Conservation (phyloP, 2,888 invertebrate genomes). For the Cynaeus angustus region DNA sequence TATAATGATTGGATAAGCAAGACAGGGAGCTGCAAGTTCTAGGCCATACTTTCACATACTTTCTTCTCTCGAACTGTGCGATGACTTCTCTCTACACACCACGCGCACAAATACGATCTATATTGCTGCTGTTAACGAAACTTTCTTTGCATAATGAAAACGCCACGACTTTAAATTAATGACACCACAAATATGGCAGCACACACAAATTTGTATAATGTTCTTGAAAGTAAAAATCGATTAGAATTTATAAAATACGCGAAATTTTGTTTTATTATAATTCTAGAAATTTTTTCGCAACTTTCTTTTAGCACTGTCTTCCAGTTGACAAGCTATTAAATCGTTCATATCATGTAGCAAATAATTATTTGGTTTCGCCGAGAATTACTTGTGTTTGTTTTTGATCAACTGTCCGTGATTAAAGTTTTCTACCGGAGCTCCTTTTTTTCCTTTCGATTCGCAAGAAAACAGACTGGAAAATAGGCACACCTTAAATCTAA, state of each 20-base stretch:
- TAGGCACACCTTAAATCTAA: constrained; percentile 38
- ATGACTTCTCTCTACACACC: constrained; percentile 46
- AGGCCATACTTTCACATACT: constrained; percentile 71
- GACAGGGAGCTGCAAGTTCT: constrained; percentile 69
- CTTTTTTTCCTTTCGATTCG: constrained; percentile 18
- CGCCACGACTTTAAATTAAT: constrained; percentile 38
- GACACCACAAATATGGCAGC: constrained; percentile 14
- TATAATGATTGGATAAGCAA: constrained; percentile 65
- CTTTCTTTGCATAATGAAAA: constrained; percentile 56
- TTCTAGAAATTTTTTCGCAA: constrained; percentile 28
- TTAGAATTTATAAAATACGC: constrained; percentile 26
- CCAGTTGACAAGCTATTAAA: constrained; percentile 45
- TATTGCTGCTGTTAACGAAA: constrained; percentile 51
- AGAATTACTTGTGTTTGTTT: constrained; percentile 46
- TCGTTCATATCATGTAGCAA: constrained; percentile 40
- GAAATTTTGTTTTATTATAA: constrained; percentile 22
- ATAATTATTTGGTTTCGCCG: constrained; percentile 45
- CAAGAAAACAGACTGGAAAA: constrained; percentile 28
- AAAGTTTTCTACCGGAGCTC: constrained; percentile 18
- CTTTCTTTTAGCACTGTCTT: constrained; percentile 41
- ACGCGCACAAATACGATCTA: constrained; percentile 51
- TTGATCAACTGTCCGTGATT: constrained; percentile 41
- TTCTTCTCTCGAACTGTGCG: constrained; percentile 62
- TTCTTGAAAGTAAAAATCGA: constrained; percentile 27
- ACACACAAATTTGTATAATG: constrained; percentile 22